phyloP scores from a whole-genome alignment of 2,113 vertebrate species.

The Tychaedon coryphoeus region DNA sequence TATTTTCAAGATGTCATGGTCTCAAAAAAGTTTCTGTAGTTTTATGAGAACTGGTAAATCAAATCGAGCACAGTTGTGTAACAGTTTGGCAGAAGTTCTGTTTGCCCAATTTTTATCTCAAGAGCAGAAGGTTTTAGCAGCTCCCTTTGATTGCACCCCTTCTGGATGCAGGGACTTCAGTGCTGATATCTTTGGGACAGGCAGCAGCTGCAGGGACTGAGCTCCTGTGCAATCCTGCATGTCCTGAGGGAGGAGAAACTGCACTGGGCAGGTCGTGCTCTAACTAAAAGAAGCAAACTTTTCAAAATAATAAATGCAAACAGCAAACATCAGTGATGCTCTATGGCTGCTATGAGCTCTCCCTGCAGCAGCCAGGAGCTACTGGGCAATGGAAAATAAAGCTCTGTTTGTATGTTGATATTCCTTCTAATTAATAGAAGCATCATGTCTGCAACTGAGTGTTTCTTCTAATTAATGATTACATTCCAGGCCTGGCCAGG shows the following conservation, averaged over 20 bases:
- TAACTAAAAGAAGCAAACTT: not conserved
- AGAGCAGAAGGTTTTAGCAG: not conserved
- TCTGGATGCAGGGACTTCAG: not conserved
- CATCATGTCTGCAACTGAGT: not conserved
- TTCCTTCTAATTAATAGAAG: not conserved
- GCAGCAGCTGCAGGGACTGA: not conserved
- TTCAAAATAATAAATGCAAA: not conserved
- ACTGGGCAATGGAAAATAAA: not conserved
- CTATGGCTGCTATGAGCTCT: not conserved
- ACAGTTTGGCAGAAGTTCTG: not conserved
- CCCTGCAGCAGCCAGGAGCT: not conserved
- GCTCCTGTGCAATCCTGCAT: not conserved
- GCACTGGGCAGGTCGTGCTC: no score
- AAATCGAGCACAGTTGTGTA: not conserved
- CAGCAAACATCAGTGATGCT: rapidly evolving
- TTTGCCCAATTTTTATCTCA: not conserved
- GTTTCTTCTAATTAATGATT: not conserved
- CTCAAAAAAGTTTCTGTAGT: not conserved
- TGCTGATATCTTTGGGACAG: not conserved
- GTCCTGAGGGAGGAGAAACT: not conserved
- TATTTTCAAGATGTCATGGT: not conserved
- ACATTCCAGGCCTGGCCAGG: not conserved
- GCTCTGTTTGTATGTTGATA: not conserved
- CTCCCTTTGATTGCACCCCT: not conserved
- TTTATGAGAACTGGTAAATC: not conserved